Evolutionary conservation across 2,113 vertebrate genomes (phyloP), one percentile per base, ranked within the genome.

Genomic region (Hippocampus guttulatus): DNA sequence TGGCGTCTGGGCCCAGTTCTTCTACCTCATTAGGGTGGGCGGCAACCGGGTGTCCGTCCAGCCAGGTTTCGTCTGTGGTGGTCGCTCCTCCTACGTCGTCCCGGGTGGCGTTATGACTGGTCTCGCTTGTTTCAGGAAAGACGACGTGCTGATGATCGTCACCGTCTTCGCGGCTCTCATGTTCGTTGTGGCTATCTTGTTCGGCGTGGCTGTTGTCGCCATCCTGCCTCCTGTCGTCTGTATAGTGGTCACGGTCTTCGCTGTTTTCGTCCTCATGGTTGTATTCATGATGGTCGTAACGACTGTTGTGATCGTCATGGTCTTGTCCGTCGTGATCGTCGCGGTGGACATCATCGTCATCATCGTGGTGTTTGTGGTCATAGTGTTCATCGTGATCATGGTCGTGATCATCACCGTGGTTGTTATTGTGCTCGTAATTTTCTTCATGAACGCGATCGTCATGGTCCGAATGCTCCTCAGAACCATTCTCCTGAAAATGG

Each of bases 21-120:
- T 93, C 93, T 25, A 92, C 78, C 0, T 93, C 88, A 71, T 90
- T 90, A 0, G 88, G 89, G 45, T 82, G 30, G 66, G 69, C 1
- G 0, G 88, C 89, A 61, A 96, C 91, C 9, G 95, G 95, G 75
- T 96, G 95, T 65, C 96, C 96, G 1, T 97, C 95, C 54, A 98
- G 72, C 96, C 95, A 97, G 0, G 94, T 94, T 12, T 93, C 93
- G 0, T 94, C 94, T 0, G 93, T 95, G 77, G 92, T 91, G 69
- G 86, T 64, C 11, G 83, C 83, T 11, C 78, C 83, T 51, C 49
- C 80, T 0, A 23, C 81, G 15, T 33, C 76, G 20, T 65, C 78
- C 77, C 87, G 90, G 62, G 92, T 92, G 25, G 78, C 62, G 1
- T 93, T 96, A 27, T 78, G 79, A 8, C 5, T 66, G 20, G 81